phyloP scores from a whole-genome alignment of 1,140 invertebrate species.

The Zaprionus africanus region DNA sequence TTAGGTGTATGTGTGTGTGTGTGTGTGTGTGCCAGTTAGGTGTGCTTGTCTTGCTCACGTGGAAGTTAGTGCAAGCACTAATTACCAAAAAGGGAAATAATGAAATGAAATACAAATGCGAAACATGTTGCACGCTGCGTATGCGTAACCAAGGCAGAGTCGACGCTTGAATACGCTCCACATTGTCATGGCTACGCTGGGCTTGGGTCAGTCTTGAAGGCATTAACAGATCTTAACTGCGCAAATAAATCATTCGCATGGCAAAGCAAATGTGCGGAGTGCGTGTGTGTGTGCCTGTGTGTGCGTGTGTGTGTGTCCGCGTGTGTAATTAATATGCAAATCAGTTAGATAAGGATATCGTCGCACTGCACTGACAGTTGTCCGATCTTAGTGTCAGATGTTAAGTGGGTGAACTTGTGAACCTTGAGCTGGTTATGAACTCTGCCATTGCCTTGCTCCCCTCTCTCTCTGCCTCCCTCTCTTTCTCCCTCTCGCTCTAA shows the following conservation, averaged over 20 bases:
- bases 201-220: neutral
- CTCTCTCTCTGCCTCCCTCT: too few relatives aligned
- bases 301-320: neutral
- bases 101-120: conserved; percentile 15
- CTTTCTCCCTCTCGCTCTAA: neutral
- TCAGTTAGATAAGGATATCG: neutral
- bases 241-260: neutral
- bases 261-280: too few relatives aligned
- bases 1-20: neutral
- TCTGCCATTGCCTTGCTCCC: neutral
- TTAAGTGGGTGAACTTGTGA: neutral
- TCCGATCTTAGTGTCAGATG: neutral
- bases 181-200: too few relatives aligned
- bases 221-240: neutral
- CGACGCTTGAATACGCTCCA: conserved; percentile 32
- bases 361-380: neutral
- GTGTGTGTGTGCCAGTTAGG: neutral
- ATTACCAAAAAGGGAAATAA: conserved; percentile 30
- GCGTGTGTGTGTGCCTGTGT: neutral
- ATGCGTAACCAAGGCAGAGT: neutral
- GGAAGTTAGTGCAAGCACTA: conserved; percentile 34
- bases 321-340: conserved; percentile 1
- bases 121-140: conserved; percentile 13
- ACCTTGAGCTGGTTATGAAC: conserved; percentile 3
- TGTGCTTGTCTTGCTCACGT: neutral